phyloP scores from a whole-genome alignment of 2,113 vertebrate genomes.

The Peucedramus taeniatus region DNA sequence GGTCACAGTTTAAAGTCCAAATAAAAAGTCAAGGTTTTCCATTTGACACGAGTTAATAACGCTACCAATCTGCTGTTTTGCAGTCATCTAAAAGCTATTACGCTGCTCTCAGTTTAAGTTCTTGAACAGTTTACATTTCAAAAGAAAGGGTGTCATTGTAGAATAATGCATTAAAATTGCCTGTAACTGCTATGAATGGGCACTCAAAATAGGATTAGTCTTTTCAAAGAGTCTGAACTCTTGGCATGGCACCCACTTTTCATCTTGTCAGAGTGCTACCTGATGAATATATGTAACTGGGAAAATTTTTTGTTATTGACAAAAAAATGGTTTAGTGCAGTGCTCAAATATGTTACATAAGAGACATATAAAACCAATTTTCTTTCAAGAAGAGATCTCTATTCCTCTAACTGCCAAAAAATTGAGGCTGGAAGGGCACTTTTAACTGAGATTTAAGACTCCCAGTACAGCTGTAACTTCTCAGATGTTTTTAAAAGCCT shows the following conservation, averaged over 20 bases:
- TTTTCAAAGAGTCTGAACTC: not conserved
- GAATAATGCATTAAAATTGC: not conserved
- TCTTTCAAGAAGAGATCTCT: conserved; percentile 4
- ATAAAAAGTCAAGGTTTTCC: not conserved
- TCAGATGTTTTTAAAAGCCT: conserved; percentile 36
- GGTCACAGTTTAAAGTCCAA: not conserved
- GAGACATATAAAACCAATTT: not conserved
- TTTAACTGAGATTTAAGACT: conserved; percentile 30
- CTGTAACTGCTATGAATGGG: not conserved
- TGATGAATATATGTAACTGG: not conserved
- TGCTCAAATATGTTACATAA: not conserved
- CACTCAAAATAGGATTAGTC: not conserved
- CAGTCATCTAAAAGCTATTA: not conserved
- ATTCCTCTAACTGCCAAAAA: not conserved
- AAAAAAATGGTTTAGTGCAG: not conserved
- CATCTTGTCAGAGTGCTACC: not conserved
- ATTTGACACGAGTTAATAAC: not conserved
- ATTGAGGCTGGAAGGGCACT: not conserved
- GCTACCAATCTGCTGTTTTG: not conserved
- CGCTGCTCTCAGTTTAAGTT: not conserved
- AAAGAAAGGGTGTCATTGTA: not conserved
- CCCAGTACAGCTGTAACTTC: conserved; percentile 28
- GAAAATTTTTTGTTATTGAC: not conserved
- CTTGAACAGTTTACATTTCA: not conserved
- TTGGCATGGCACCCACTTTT: not conserved